phyloP scores from a whole-genome alignment of 2,797 vertebrate genomes.

The Lepus townsendii region DNA sequence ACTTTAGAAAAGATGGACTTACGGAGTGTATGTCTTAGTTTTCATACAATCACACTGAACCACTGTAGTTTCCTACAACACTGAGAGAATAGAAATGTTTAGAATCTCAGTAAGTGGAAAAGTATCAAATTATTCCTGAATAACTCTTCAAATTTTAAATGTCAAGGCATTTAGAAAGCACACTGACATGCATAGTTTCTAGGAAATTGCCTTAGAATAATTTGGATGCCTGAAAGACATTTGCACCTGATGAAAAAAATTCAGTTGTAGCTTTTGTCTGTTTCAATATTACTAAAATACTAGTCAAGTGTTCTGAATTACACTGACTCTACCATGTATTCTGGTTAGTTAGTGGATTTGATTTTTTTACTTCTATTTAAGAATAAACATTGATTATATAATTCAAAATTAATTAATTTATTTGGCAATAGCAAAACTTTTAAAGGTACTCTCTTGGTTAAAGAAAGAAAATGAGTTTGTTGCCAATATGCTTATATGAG shows the following conservation, averaged over 20 bases:
- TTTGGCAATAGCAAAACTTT: background rate
- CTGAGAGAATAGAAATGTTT: background rate
- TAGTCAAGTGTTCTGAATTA: background rate
- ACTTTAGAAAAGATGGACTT: background rate
- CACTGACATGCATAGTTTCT: background rate
- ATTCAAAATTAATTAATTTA: slow-evolving; percentile 21
- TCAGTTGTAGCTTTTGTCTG: background rate
- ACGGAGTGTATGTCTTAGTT: background rate
- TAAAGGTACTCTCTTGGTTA: background rate
- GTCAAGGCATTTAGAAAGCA: slow-evolving; percentile 38
- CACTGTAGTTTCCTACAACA: background rate
- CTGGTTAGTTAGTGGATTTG: background rate
- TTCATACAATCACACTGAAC: background rate
- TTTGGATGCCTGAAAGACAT: background rate
- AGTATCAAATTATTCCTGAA: slow-evolving; percentile 40
- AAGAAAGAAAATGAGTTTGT: slow-evolving; percentile 38
- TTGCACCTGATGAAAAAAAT: background rate
- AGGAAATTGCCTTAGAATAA: slow-evolving; percentile 1
- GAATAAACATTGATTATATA: background rate
- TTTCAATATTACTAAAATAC: slow-evolving; percentile 43
- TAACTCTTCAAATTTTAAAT: background rate
- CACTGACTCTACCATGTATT: background rate
- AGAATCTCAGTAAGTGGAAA: slow-evolving; percentile 26
- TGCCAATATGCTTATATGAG: background rate
- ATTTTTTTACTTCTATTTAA: slow-evolving; percentile 13